phyloP scores from a whole-genome alignment of 2,888 invertebrate species.

The Chironomus riparius region DNA sequence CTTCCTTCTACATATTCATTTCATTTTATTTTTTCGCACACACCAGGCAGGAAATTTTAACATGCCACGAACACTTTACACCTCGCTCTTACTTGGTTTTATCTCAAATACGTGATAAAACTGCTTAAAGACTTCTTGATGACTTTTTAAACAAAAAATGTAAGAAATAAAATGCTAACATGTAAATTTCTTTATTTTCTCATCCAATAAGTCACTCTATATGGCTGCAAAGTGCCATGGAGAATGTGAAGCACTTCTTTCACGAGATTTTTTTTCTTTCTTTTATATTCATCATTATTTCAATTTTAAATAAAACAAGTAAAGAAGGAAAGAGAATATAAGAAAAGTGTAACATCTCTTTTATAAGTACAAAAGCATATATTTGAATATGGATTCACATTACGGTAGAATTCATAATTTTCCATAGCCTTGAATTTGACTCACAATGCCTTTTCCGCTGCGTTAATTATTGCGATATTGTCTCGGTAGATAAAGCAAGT shows the following conservation, averaged over 20 bases:
- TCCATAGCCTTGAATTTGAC: slow-evolving; percentile 2
- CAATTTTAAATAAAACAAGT: background rate
- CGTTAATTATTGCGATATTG: slow-evolving; percentile 12
- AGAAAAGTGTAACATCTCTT: background rate
- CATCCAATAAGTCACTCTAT: slow-evolving; percentile 18
- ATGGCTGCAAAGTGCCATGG: background rate
- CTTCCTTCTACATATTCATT: background rate
- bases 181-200: slow-evolving; percentile 15
- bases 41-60: slow-evolving; percentile 16
- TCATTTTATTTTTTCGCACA: background rate
- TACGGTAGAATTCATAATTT: background rate
- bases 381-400: slow-evolving; percentile 4
- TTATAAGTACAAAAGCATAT: background rate
- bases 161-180: slow-evolving; percentile 6
- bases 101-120: slow-evolving; percentile 26
- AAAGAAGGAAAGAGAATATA: background rate
- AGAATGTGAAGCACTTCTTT: slow-evolving; percentile 20
- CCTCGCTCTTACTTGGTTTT: slow-evolving; percentile 18
- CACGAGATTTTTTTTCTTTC: slow-evolving; percentile 2
- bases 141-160: slow-evolving; percentile 1
- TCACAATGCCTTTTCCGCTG: slow-evolving; percentile 6
- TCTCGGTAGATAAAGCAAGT: background rate
- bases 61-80: slow-evolving; percentile 26
- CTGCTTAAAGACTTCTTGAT: slow-evolving; percentile 17
- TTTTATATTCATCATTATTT: background rate